A percentile compares a stretch with the other conserved stretches of the same genome.
These are phyloP conservation scores for Agrilus planipennis DNA, from an alignment of 1,140 invertebrate genomes.

Conservation along the genomic window DNA sequence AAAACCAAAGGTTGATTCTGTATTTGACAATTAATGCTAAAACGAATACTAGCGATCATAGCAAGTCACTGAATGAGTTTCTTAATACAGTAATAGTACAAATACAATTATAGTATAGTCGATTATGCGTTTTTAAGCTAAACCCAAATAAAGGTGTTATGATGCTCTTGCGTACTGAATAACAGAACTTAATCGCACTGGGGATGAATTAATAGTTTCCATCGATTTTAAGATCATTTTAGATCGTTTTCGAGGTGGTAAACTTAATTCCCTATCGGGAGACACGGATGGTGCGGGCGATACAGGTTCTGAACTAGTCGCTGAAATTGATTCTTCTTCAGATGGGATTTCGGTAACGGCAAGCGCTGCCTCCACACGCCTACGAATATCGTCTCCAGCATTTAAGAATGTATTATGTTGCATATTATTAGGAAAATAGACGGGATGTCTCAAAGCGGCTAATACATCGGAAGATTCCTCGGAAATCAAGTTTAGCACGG, in stretches of 20 bases:
- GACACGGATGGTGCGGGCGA: slow-evolving; percentile 49
- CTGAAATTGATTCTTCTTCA: slow-evolving; percentile 40
- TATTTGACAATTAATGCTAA: slow-evolving; percentile 3
- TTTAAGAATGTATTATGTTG: slow-evolving; percentile 30
- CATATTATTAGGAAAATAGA: slow-evolving; percentile 23
- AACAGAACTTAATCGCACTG: slow-evolving; percentile 57
- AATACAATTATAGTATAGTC: slow-evolving; percentile 7
- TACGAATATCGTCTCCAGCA: slow-evolving; percentile 50
- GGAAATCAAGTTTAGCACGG: slow-evolving; percentile 25
- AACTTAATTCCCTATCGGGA: slow-evolving; percentile 49
- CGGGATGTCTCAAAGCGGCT: slow-evolving; percentile 21
- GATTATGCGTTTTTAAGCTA: slow-evolving; percentile 1
- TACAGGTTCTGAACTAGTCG: slow-evolving; percentile 49
- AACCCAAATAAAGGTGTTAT: slow-evolving; percentile 26
- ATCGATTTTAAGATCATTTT: slow-evolving; percentile 65
- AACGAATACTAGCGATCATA: not conserved
- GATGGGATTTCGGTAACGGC: slow-evolving; percentile 41
- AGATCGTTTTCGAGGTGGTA: slow-evolving; percentile 62
- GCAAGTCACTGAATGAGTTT: slow-evolving; percentile 6
- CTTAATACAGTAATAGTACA: no score
- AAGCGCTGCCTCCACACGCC: slow-evolving; percentile 57
- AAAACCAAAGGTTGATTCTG: slow-evolving; percentile 25
- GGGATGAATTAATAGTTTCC: slow-evolving; percentile 36
- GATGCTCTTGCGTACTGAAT: slow-evolving; percentile 69
- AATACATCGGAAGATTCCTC: slow-evolving; percentile 20